phyloP scores from a whole-genome alignment of 2,888 invertebrate species.

The Synanthedon tipuliformis region DNA sequence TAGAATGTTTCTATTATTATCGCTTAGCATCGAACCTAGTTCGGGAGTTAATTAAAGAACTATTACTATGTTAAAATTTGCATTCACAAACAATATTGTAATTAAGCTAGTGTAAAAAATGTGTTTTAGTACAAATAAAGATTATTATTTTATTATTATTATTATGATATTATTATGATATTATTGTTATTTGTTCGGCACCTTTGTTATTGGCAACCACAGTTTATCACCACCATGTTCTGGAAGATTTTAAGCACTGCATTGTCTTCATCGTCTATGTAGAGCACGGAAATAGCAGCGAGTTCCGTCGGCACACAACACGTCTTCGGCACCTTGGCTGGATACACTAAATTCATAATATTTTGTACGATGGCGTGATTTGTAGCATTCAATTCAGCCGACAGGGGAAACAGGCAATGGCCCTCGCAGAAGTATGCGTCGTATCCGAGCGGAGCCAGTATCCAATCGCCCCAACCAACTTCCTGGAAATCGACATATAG shows the following conservation, averaged over 20 bases:
- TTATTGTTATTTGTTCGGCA: conserved; percentile 4
- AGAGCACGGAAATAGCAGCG: conserved; percentile 94
- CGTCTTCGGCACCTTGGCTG: conserved; percentile 90
- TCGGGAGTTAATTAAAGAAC: too few species aligned
- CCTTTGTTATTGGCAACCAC: conserved; percentile 92
- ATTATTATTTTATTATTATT: too few species aligned
- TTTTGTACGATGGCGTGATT: conserved; percentile 99
- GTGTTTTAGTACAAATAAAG: too few species aligned
- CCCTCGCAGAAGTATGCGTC: conserved; percentile 97
- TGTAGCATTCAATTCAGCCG: conserved; percentile 94
- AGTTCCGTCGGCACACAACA: conserved; percentile 98
- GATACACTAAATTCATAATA: conserved; percentile 93
- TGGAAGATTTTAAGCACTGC: conserved; percentile 98
- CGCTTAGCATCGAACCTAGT: too few species aligned
- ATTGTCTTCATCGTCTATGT: conserved; percentile 92
- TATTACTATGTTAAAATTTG: too few species aligned
- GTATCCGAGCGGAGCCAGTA: conserved; percentile 95
- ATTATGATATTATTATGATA: too few species aligned
- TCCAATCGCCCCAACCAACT: conserved; percentile 99
- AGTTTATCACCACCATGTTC: conserved; percentile 98
- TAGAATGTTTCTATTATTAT: too few species aligned
- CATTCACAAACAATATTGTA: too few species aligned
- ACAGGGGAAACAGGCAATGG: conserved; percentile 92
- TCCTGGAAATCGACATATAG: conserved; percentile 96
- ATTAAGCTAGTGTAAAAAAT: too few species aligned